Conservation (phyloP, 2,113 vertebrate species). For the Galemys pyrenaicus region DNA sequence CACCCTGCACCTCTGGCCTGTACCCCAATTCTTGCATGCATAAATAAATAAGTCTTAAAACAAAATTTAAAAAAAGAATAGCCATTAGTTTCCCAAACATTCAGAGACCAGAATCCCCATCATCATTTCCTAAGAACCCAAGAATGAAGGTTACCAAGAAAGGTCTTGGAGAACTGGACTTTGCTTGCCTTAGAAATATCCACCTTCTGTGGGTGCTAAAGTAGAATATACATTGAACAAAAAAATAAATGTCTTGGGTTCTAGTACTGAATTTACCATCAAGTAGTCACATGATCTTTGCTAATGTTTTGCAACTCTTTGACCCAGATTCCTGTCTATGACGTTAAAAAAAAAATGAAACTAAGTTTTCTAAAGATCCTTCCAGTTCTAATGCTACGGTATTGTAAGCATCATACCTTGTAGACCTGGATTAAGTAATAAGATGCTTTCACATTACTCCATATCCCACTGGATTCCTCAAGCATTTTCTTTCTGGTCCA, state of each 20-base stretch:
- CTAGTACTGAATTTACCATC: background rate
- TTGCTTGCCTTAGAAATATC: background rate
- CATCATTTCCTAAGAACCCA: background rate
- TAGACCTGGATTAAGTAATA: background rate
- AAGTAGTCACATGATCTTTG: conserved; percentile 22
- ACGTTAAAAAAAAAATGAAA: conserved; percentile 22
- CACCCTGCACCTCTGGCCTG: too few relatives aligned
- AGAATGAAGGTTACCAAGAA: background rate
- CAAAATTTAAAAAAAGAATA: background rate
- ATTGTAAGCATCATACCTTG: background rate
- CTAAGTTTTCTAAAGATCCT: conserved; percentile 29
- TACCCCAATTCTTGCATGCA: too few relatives aligned
- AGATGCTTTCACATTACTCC: background rate
- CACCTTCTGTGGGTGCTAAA: background rate
- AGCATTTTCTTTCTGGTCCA: background rate
- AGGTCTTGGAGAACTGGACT: background rate
- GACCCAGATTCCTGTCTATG: conserved; percentile 21
- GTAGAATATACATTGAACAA: background rate
- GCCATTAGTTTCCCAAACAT: background rate
- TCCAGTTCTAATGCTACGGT: background rate
- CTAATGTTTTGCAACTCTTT: conserved; percentile 49
- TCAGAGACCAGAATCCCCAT: background rate
- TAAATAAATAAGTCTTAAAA: too few relatives aligned
- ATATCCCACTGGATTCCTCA: background rate
- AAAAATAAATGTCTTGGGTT: background rate